Conservation (phyloP, 2,797 vertebrate species). For the Acestrorhynchus altus region DNA sequence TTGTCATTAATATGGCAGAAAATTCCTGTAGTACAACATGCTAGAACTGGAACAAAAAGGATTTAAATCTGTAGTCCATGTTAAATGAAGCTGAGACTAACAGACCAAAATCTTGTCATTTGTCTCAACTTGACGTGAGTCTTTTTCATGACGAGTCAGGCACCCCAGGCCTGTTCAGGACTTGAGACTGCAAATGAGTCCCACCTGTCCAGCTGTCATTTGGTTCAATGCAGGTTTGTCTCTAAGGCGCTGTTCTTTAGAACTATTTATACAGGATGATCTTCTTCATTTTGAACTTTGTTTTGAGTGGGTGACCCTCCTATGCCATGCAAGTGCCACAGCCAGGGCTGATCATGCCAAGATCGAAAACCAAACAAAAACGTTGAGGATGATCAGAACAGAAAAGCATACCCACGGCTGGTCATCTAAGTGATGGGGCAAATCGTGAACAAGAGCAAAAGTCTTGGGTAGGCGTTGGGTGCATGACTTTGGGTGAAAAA, state of each 20-base stretch:
- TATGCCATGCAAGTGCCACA: conserved; percentile 85
- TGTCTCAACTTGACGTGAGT: conserved; percentile 46
- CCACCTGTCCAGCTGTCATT: conserved; percentile 37
- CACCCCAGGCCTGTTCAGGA: conserved; percentile 22
- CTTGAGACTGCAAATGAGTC: conserved; percentile 31
- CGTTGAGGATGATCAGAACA: conserved; percentile 34
- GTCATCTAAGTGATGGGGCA: conserved; percentile 27
- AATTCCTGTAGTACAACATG: conserved; percentile 75
- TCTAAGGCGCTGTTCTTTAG: conserved; percentile 42
- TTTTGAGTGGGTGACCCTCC: conserved; percentile 58
- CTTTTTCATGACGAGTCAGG: conserved; percentile 20
- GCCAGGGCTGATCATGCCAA: conserved; percentile 84
- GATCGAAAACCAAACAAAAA: conserved; percentile 39
- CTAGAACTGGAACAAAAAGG: conserved; percentile 67
- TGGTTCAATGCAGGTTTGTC: conserved; percentile 16
- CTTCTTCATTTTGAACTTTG: background rate
- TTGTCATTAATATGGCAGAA: conserved; percentile 75
- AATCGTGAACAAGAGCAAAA: conserved; percentile 22
- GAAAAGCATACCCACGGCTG: conserved; percentile 40
- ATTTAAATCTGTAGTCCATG: conserved; percentile 69
- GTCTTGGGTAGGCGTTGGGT: conserved; percentile 32
- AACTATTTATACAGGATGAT: conserved; percentile 10
- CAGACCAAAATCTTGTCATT: conserved; percentile 58
- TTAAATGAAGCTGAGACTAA: conserved; percentile 68
- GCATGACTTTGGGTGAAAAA: conserved; percentile 56